Conservation (phyloP, 2,113 vertebrate species). For the Dunckerocampus dactyliophorus region DNA sequence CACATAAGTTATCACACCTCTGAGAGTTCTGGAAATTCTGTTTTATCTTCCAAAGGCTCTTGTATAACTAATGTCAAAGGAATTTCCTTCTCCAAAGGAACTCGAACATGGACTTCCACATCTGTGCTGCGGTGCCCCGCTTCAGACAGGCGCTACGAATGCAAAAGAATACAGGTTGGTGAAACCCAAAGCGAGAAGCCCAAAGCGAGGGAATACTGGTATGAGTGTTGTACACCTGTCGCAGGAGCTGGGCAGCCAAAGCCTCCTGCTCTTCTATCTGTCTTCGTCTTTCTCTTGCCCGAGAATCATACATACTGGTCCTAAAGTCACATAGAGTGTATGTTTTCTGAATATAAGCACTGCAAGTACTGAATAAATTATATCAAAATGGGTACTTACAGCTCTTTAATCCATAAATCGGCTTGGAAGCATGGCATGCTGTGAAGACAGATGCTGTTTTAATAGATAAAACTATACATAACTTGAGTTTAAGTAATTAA, state of each 20-base stretch:
- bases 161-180: conserved; percentile 2
- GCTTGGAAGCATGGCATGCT: conserved; percentile 87
- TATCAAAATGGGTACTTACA: conserved; percentile 77
- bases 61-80: conserved; percentile 74
- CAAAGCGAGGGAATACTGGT: not conserved
- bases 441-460: conserved; percentile 15
- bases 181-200: not conserved
- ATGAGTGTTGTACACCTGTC: conserved; percentile 70
- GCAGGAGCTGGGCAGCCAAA: conserved; percentile 80
- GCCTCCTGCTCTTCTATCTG: conserved; percentile 91
- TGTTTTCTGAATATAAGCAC: not conserved
- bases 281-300: conserved; percentile 87
- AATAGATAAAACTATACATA: not conserved
- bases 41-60: conserved; percentile 66
- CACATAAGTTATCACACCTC: conserved; percentile 67
- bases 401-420: conserved; percentile 95
- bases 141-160: conserved; percentile 79
- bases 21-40: conserved; percentile 88
- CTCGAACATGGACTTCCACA: conserved; percentile 83
- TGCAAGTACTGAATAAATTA: not conserved
- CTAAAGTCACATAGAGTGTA: conserved; percentile 56
- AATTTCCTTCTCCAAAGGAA: conserved; percentile 92
- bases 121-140: conserved; percentile 67
- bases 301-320: conserved; percentile 90
- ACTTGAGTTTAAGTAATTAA: not conserved